Percentiles rank a stretch among this genome's conserved stretches.
phyloP scores from a whole-genome alignment of 2,888 invertebrate genomes.

The Nephrotoma flavescens region DNA sequence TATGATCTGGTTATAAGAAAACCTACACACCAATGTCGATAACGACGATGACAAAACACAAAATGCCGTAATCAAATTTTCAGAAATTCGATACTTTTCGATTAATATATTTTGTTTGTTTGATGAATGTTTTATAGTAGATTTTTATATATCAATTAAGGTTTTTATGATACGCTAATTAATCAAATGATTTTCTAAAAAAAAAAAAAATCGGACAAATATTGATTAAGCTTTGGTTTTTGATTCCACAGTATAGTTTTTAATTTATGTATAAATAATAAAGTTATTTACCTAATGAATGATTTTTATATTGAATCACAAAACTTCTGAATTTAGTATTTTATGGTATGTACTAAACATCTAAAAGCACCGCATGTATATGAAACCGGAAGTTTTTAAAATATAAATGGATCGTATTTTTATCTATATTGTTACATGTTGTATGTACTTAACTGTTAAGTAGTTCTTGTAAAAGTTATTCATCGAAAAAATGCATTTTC shows the following conservation, averaged over 20 bases:
- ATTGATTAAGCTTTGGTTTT: not conserved
- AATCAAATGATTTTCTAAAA: not conserved
- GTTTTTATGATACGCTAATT: not conserved
- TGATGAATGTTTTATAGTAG: not conserved
- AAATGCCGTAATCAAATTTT: not conserved
- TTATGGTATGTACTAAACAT: not conserved
- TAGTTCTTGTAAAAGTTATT: too few relatives aligned
- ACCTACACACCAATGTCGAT: not conserved
- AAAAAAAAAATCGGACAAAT: not conserved
- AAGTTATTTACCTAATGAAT: not conserved
- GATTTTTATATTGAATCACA: too few relatives aligned
- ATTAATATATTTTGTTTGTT: not conserved
- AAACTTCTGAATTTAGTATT: not conserved
- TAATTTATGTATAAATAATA: not conserved
- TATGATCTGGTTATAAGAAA: not conserved
- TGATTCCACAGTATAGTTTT: not conserved
- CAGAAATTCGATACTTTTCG: not conserved
- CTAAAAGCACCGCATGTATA: too few relatives aligned
- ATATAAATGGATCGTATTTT: too few relatives aligned
- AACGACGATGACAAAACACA: not conserved
- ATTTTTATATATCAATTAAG: not conserved
- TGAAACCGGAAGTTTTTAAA: too few relatives aligned
- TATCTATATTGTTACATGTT: too few relatives aligned
- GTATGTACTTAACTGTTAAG: too few relatives aligned
- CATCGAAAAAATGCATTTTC: too few relatives aligned